phyloP scores from a whole-genome alignment of 1,140 invertebrate species.

The Listronotus oregonensis region DNA sequence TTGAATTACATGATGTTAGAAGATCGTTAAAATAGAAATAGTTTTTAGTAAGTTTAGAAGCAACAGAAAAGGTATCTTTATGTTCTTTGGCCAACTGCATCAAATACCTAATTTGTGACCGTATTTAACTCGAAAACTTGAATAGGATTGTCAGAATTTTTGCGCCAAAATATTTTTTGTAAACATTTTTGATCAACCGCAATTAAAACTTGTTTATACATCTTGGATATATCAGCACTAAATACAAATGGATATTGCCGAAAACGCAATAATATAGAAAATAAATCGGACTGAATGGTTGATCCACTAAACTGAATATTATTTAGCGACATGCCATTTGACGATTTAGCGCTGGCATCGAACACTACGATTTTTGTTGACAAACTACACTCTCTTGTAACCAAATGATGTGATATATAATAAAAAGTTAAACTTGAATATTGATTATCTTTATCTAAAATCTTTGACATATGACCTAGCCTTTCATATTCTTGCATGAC shows the following conservation, averaged over 20 bases:
- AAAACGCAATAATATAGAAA: constrained; percentile 48
- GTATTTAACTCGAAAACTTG: constrained; percentile 45
- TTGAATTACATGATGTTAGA: constrained; percentile 47
- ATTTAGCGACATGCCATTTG: constrained; percentile 43
- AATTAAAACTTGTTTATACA: constrained; percentile 50
- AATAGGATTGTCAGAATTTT: constrained; percentile 30
- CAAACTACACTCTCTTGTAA: constrained; percentile 44
- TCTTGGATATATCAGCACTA: too few species aligned
- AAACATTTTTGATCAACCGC: constrained; percentile 43
- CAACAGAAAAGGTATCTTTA: constrained; percentile 37
- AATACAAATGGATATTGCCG: constrained; percentile 53
- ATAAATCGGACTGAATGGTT: constrained; percentile 47
- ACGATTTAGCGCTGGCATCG: constrained; percentile 41
- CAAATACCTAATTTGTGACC: constrained; percentile 48
- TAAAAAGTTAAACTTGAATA: background rate
- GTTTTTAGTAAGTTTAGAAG: constrained; percentile 40
- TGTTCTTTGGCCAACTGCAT: constrained; percentile 46
- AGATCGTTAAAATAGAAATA: constrained; percentile 59
- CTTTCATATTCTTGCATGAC: constrained; percentile 14
- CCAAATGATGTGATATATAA: constrained; percentile 49
- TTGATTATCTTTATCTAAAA: background rate
- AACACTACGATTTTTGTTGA: too few species aligned
- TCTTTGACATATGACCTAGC: constrained; percentile 9
- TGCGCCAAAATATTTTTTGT: constrained; percentile 54
- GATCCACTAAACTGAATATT: constrained; percentile 43